A percentile compares a stretch with the other conserved stretches of the same genome.
phyloP scores from a whole-genome alignment of 2,113 vertebrate genomes.

The Aptenodytes patagonicus region DNA sequence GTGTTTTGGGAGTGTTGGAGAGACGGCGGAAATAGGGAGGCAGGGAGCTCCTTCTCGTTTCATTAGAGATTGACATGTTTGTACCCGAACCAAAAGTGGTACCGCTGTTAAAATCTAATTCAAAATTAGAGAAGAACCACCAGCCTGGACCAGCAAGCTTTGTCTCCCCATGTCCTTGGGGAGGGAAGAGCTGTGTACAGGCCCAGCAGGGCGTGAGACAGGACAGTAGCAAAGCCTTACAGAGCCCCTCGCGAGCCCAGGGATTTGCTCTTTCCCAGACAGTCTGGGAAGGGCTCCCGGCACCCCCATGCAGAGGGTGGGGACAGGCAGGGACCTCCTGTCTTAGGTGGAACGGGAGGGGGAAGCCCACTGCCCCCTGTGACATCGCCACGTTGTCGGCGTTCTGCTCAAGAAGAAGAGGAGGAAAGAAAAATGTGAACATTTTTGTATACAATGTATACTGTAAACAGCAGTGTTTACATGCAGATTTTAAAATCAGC shows the following conservation, averaged over 20 bases:
- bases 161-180: too few relatives aligned
- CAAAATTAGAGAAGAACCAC: not conserved
- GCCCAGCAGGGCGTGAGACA: not conserved
- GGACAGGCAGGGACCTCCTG: not conserved
- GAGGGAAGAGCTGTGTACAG: not conserved
- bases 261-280: not conserved
- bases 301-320: rapidly evolving
- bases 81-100: not conserved
- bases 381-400: rapidly evolving
- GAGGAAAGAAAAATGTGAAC: not conserved
- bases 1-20: not conserved
- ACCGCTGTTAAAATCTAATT: not conserved
- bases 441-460: too few relatives aligned
- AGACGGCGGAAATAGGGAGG: not conserved
- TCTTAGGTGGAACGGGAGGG: rapidly evolving
- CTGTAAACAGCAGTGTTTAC: not conserved
- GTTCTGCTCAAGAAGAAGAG: not conserved
- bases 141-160: not conserved
- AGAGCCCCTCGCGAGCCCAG: rapidly evolving
- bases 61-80: not conserved
- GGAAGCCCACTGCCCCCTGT: not conserved
- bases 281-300: not conserved
- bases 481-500: not conserved
- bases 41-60: not conserved
- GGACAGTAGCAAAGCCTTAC: not conserved